Evolutionary conservation across 2,797 vertebrate species (phyloP).

Genomic region (Sebastes cheni): DNA sequence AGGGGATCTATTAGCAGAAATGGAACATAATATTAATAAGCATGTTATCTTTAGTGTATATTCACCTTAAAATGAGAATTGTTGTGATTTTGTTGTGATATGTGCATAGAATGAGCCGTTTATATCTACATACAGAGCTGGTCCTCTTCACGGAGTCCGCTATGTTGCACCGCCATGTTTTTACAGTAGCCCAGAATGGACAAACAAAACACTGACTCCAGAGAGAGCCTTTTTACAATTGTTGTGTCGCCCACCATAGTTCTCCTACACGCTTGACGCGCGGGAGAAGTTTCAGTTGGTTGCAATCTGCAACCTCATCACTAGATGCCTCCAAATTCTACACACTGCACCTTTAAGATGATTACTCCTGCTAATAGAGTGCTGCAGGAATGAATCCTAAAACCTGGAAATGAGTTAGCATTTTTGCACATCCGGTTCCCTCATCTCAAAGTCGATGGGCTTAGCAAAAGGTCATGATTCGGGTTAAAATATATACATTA

Average conservation of each 20-base stretch:
- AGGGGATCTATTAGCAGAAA: background rate
- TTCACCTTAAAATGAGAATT: background rate
- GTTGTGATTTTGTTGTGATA: rapidly evolving
- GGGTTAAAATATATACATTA: background rate
- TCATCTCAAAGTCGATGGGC: rapidly evolving
- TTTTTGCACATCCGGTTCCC: background rate
- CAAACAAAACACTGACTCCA: too few species aligned
- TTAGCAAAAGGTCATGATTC: background rate
- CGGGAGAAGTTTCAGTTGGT: background rate
- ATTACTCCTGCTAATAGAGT: background rate
- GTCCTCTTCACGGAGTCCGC: too few species aligned
- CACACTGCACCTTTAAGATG: background rate
- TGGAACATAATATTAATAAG: background rate
- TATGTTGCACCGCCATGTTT: too few species aligned
- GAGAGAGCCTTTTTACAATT: background rate
- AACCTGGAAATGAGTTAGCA: background rate
- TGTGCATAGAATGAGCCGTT: background rate
- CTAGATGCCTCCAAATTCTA: background rate
- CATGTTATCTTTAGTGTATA: background rate
- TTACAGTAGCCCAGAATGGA: background rate
- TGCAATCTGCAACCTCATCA: background rate
- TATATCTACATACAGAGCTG: background rate
- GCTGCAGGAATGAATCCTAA: background rate
- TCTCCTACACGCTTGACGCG: background rate
- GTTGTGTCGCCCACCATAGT: background rate